phyloP scores from a whole-genome alignment of 2,888 invertebrate species.

The Melinaea menophilus region DNA sequence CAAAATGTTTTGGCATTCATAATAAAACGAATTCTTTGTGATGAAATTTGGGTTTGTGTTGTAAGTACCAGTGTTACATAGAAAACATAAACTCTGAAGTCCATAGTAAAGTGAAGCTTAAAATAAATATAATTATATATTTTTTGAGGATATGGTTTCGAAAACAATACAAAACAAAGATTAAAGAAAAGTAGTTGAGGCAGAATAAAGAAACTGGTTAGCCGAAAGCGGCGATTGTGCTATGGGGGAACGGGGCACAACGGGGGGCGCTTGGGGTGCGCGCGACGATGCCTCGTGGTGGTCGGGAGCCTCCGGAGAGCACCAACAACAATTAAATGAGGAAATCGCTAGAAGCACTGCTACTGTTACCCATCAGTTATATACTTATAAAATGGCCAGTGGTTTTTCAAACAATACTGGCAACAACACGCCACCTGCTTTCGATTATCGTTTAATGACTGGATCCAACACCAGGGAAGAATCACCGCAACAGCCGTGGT shows the following conservation, averaged over 20 bases:
- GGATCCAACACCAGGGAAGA: conserved; percentile 75
- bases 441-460: conserved; percentile 85
- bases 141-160: conserved; percentile 56
- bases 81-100: conserved; percentile 29
- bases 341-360: conserved; percentile 70
- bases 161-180: conserved; percentile 45
- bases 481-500: conserved; percentile 79
- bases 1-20: conserved; percentile 48
- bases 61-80: conserved; percentile 43
- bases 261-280: conserved; percentile 78
- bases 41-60: conserved; percentile 49
- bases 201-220: conserved; percentile 70
- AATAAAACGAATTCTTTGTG: conserved; percentile 62
- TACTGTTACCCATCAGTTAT: conserved; percentile 82
- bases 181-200: conserved; percentile 48
- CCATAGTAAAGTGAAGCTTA: conserved; percentile 20
- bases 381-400: conserved; percentile 91
- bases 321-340: conserved; percentile 73
- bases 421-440: conserved; percentile 81
- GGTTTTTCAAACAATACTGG: conserved; percentile 85
- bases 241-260: conserved; percentile 75
- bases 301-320: conserved; percentile 72
- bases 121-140: conserved; percentile 20
- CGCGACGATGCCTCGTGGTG: conserved; percentile 78
- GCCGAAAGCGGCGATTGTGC: conserved; percentile 64